Conservation (phyloP, 1,140 invertebrate species). For the Diachasma alloeum region DNA sequence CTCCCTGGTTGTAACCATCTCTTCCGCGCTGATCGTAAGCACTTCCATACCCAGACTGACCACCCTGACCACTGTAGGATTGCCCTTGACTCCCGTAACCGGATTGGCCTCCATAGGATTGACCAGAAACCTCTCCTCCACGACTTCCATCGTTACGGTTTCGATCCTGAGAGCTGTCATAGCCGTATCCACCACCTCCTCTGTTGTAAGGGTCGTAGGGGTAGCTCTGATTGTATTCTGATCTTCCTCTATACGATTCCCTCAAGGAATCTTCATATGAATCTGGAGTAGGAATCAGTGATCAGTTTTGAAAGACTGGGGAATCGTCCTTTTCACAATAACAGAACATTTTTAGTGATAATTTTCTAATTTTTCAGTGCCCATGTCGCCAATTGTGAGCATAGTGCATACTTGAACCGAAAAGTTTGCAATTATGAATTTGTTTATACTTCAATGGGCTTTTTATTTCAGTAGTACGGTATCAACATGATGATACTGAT, state of each 20-base stretch:
- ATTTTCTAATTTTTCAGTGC: no score
- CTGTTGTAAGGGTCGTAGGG: slow-evolving; percentile 33
- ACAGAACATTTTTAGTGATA: no score
- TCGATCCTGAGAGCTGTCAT: slow-evolving; percentile 15
- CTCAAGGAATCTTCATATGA: slow-evolving; percentile 1
- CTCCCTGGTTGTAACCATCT: not conserved
- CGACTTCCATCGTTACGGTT: slow-evolving; percentile 27
- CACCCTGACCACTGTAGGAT: not conserved
- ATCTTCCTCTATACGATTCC: not conserved
- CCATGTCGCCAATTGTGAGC: no score
- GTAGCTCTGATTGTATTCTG: not conserved
- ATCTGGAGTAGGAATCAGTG: not conserved
- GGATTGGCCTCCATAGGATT: not conserved
- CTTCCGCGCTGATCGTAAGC: not conserved
- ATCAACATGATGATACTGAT: no score
- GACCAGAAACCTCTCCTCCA: slow-evolving; percentile 8
- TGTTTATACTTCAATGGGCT: no score
- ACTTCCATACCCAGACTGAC: not conserved
- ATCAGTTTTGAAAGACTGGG: not conserved
- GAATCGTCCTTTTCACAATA: no score
- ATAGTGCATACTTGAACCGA: no score
- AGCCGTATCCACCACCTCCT: not conserved
- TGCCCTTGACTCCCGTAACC: not conserved
- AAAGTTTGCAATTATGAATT: no score
- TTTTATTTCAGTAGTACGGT: no score